Conservation (phyloP, 37 sponge, comb jelly and placozoan species). For the Oopsacas minuta region DNA sequence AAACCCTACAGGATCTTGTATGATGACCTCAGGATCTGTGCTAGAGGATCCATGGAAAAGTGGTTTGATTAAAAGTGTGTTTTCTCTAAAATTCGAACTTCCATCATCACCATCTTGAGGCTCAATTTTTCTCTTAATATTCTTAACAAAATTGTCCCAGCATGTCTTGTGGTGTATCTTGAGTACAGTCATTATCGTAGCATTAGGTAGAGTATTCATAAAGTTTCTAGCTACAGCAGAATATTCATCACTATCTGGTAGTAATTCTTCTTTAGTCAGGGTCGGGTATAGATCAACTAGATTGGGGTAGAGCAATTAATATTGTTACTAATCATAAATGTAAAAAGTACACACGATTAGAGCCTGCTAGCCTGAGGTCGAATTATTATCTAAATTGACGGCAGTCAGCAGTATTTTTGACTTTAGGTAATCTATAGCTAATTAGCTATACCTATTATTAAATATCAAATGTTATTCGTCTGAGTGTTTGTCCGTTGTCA, state of each 20-base stretch:
- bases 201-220: background rate
- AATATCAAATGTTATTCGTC: too few species aligned
- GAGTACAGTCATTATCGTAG: background rate
- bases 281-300: background rate
- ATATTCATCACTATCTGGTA: background rate
- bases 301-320: too few species aligned
- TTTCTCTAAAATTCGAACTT: background rate
- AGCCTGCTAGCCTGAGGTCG: too few species aligned
- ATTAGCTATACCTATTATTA: too few species aligned
- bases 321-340: too few species aligned
- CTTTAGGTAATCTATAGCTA: too few species aligned
- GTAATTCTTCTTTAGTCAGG: background rate
- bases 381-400: too few species aligned
- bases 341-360: too few species aligned
- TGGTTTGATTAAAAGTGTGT: background rate
- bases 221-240: slow-evolving; percentile 8
- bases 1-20: background rate
- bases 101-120: background rate
- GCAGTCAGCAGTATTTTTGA: too few species aligned
- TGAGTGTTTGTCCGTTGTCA: too few species aligned
- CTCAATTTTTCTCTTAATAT: background rate
- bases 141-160: background rate
- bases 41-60: background rate
- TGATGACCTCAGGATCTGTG: slow-evolving; percentile 12
- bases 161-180: background rate